Conservation (phyloP, 2,888 invertebrate genomes). For the Nebria brevicollis region DNA sequence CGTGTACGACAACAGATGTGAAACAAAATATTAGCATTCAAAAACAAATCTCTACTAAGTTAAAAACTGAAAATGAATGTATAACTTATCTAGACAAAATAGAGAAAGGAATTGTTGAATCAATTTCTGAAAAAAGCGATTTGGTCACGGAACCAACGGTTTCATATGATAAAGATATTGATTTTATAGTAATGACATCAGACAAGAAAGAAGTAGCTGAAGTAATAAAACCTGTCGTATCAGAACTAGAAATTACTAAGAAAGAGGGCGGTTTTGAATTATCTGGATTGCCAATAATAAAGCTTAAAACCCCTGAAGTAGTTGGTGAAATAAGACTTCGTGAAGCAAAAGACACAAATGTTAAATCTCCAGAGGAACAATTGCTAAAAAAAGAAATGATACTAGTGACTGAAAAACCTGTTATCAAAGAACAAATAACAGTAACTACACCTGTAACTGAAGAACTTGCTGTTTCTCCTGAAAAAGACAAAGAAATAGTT, state of each 20-base stretch:
- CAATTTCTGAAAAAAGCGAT: neutral
- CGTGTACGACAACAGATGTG: neutral
- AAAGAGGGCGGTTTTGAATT: neutral
- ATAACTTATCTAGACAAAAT: neutral
- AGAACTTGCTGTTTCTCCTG: conserved; percentile 23
- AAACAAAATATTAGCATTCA: neutral
- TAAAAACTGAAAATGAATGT: neutral
- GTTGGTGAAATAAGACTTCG: neutral
- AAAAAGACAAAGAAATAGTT: conserved; percentile 16
- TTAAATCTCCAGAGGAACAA: neutral
- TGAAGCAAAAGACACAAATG: neutral
- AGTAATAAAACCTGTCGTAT: neutral
- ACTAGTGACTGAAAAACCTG: neutral
- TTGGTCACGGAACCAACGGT: neutral
- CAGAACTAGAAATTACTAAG: neutral
- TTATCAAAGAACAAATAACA: conserved; percentile 9
- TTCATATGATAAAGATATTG: neutral
- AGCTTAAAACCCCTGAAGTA: neutral
- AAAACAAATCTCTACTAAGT: neutral
- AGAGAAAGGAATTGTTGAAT: neutral
- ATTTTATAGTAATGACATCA: neutral
- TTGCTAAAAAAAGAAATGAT: neutral
- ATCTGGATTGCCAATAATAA: neutral
- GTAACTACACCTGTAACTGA: conserved; percentile 32
- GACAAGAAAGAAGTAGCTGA: neutral